Conservation (phyloP, 2,113 vertebrate genomes). For the Nannospalax galili region DNA sequence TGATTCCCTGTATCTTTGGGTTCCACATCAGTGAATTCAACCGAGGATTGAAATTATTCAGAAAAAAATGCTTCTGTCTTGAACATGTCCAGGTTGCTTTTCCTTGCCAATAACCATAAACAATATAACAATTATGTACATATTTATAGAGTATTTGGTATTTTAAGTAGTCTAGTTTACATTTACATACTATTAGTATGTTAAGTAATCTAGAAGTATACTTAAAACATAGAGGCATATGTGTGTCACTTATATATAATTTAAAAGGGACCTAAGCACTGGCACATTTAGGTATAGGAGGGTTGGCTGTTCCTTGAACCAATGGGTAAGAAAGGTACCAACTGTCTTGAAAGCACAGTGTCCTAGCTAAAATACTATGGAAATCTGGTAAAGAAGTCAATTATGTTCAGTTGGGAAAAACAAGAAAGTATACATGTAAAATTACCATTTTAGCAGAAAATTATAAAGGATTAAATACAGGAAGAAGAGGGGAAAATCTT, state of each 20-base stretch:
- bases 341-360: background rate
- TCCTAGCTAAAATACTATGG: no score
- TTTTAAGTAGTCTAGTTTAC: background rate
- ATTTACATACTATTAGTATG: no score
- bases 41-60: background rate
- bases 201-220: no score
- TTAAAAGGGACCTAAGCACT: background rate
- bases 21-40: background rate
- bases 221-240: background rate
- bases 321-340: background rate
- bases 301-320: background rate
- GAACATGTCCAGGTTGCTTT: background rate
- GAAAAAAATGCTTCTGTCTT: background rate
- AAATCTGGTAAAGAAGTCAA: background rate
- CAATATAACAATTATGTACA: background rate
- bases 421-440: slow-evolving; percentile 3
- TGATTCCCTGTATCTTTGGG: background rate
- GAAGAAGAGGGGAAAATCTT: background rate
- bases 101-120: background rate
- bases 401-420: background rate
- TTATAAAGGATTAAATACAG: background rate
- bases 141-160: background rate
- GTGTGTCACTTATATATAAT: background rate
- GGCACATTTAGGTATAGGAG: background rate
- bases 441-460: slow-evolving; percentile 36